A percentile compares a stretch with the other conserved stretches of the same genome.
Conservation (phyloP, 2,888 invertebrate genomes). For the Rambutsinella grinnellia region DNA sequence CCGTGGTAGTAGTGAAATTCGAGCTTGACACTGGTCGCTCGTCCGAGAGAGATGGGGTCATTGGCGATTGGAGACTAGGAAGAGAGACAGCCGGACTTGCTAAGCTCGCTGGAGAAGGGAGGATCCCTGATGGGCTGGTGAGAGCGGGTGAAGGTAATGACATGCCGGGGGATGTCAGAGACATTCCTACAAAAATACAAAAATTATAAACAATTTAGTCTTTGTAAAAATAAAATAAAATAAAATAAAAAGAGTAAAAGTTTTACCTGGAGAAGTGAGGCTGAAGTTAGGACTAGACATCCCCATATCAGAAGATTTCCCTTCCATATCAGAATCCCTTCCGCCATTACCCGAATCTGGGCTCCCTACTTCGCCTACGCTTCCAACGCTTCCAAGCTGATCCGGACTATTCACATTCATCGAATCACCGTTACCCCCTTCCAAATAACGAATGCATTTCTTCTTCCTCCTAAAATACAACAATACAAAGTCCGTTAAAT, state of each 20-base stretch:
- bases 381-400: conserved; percentile 84
- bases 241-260: no score
- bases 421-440: conserved; percentile 77
- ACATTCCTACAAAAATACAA: conserved; percentile 67
- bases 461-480: conserved; percentile 88
- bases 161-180: conserved; percentile 68
- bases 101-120: conserved; percentile 83
- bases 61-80: conserved; percentile 70
- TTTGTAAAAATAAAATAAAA: no score
- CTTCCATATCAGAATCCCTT: conserved; percentile 76
- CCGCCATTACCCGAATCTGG: conserved; percentile 77
- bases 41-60: conserved; percentile 69
- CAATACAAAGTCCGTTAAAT: conserved; percentile 14
- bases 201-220: conserved; percentile 1
- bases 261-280: conserved; percentile 67
- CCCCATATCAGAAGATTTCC: conserved; percentile 67
- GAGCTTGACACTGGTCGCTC: conserved; percentile 64
- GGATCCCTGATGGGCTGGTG: conserved; percentile 76
- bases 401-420: conserved; percentile 77
- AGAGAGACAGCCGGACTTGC: conserved; percentile 77
- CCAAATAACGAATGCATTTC: conserved; percentile 96
- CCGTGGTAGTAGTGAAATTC: conserved; percentile 62
- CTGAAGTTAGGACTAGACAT: conserved; percentile 67
- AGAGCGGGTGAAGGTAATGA: conserved; percentile 66
- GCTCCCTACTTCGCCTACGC: conserved; percentile 74